phyloP scores from a whole-genome alignment of 2,797 vertebrate species.

The Sebastiscus albofasciatus region DNA sequence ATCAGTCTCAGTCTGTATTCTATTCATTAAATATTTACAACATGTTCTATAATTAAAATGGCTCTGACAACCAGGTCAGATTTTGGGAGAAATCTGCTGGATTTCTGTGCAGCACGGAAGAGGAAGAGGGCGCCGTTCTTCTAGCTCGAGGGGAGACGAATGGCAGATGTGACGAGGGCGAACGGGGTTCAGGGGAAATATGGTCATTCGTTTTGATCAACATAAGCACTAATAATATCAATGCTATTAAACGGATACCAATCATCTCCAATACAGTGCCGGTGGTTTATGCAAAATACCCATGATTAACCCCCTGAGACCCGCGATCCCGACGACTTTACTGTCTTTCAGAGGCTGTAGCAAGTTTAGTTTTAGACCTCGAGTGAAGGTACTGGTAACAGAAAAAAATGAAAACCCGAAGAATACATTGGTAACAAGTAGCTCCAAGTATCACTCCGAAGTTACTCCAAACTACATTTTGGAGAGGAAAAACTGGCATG shows the following conservation, averaged over 20 bases:
- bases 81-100: conserved; percentile 22
- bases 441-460: no score
- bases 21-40: conserved; percentile 35
- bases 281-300: conserved; percentile 3
- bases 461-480: no score
- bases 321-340: no score
- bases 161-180: neutral
- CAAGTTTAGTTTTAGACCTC: no score
- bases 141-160: conserved; percentile 2
- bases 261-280: neutral
- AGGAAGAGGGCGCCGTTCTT: neutral
- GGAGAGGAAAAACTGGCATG: no score
- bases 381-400: no score
- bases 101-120: conserved; percentile 8
- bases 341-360: no score
- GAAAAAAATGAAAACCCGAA: no score
- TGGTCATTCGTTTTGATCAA: conserved; percentile 20
- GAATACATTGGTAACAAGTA: no score
- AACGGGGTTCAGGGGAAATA: conserved; percentile 7
- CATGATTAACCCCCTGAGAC: neutral
- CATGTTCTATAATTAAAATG: conserved; percentile 36
- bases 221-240: conserved; percentile 33
- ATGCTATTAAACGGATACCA: conserved; percentile 2
- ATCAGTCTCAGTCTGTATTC: conserved; percentile 15
- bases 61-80: conserved; percentile 20